Base-by-base conservation (phyloP, 2,113 vertebrate species). In the Psilopogon haemacephalus region DNA sequence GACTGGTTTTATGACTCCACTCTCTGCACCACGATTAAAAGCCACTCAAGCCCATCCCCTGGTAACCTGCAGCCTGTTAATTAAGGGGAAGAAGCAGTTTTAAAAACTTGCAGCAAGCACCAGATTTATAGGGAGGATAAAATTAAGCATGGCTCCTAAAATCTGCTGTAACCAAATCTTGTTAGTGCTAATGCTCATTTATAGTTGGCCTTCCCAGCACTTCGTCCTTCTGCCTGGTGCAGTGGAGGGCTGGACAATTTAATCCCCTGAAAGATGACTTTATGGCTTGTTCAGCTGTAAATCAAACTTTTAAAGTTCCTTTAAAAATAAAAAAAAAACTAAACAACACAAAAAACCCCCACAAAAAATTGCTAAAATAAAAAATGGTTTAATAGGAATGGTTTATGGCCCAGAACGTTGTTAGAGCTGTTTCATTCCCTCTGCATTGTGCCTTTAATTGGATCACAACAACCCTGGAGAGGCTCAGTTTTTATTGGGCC, bases 331-430 rank as follows among this genome's bases (percentile, higher is more conserved):
- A 97, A 20, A 46, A 46, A 46, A 46, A 44, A 44, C 16, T 16
- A 17, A 17, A 46, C 98, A 98, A n/a, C n/a, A n/a, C n/a, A n/a
- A n/a, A n/a, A n/a, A n/a, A n/a, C n/a, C n/a, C n/a, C n/a, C n/a
- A n/a, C n/a, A n/a, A n/a, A n/a, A 98, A 98, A 97, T 95, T 93
- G 97, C 98, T 98, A 97, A 98, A 98, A 97, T 98, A 97, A 98
- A 98, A 98, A 97, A 98, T 97, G 97, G 96, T 97, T 98, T 98
- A 98, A 98, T 98, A 97, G 97, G 97, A 96, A 97, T 97, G 97
- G 94, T 98, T 98, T 98, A 98, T 97, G 97, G 96, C 74, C 97
- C 97, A 93, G 97, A 98, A 98, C 97, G 95, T 98, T 98, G 97
- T 98, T 97, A 98, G 96, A 97, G 98, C 97, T 84, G 17, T 93